Evolutionary conservation across 1,140 invertebrate species (phyloP), one percentile per base, ranked within the genome.

Genomic region (Drosophila subpulchrella): DNA sequence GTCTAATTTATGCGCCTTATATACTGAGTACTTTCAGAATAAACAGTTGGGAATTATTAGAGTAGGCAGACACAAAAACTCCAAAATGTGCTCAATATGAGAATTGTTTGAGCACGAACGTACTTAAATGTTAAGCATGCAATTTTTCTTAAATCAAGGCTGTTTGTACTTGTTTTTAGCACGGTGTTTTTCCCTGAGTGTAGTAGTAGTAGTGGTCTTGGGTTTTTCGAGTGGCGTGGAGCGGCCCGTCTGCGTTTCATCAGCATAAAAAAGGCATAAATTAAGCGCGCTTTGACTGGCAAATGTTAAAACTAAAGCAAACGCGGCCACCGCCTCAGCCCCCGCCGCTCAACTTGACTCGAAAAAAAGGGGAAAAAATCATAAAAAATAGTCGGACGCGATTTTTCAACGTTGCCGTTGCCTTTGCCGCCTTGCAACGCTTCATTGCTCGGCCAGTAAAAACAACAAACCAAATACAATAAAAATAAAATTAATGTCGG

Each of bases 231-330:
- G 20, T 60, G 61, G 15, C n/a, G 51, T 54, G n/a, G 50, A 59
- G 48, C 42, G 55, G 51, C 46, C 82, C 65, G 74, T 75, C 83
- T 66, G 70, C 54, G 71, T 79, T 88, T 83, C 84, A 88, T 88
- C 84, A 88, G 84, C 84, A 88, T 88, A 88, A 88, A 88, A 88
- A 88, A 89, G 57, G 73, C 84, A 88, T 88, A 88, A 88, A 89
- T 88, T 80, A 88, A 76, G 58, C 75, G 62, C 61, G 78, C 75
- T 82, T 78, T 68, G 83, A 82, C 62, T 82, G 81, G 81, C 67
- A 84, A 84, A 84, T 84, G 82, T 81, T 85, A 78, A 86, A 85
- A 85, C 82, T 85, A 85, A 85, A 71, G 77, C 81, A 84, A 81
- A 82, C 38, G 68, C 66, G 68, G 68, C 71, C 44, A 57, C 39